Base-by-base conservation (phyloP, 2,888 invertebrate genomes). In the Deroplatys truncata region DNA sequence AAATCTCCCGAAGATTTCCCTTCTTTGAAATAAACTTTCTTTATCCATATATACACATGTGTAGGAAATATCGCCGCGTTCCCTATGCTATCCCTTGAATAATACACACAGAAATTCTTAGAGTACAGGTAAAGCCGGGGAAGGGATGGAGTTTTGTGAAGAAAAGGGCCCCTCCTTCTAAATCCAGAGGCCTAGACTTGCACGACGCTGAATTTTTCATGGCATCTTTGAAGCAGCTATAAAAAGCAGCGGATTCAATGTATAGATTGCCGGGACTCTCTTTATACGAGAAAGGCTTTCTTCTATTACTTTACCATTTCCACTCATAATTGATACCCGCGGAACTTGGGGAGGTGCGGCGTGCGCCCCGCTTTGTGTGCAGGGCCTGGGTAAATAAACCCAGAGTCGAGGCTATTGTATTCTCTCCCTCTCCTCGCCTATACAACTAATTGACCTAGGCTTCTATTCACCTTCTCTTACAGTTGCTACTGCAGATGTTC, bases 281-380 rank as follows among this genome's bases (percentile, higher is more conserved):
- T 86, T 49, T 87, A 82, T 83, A 89, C 31, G 86, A 84, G 90
- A 88, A 88, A 89, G 89, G 56, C 91, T 91, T 91, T 90, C 90
- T 91, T 91, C 91, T 91, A 90, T 91, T 91, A 90, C 90, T 91
- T 91, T 90, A 88, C 90, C 88, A 91, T 91, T 91, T 91, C 88
- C 85, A 88, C 89, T 89, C 91, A 90, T 91, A 91, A 91, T 91
- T 91, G 91, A 91, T 91, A 90, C 85, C 9, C 82, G 90, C 84
- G 28, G 84, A 29, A 84, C 28, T 29, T 31, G 29, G 20, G 28
- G 86, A 29, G 82, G 86, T 82, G 72, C 82, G 87, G 87, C 35
- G 56, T 25, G 56, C 56, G 56, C 56, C 56, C 56, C 20, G 56
- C 87, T 87, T 87, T 87, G 87, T 87, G 82, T 83, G 87, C 82